Conservation (phyloP, 2,113 vertebrate genomes). For the Willisornis vidua region DNA sequence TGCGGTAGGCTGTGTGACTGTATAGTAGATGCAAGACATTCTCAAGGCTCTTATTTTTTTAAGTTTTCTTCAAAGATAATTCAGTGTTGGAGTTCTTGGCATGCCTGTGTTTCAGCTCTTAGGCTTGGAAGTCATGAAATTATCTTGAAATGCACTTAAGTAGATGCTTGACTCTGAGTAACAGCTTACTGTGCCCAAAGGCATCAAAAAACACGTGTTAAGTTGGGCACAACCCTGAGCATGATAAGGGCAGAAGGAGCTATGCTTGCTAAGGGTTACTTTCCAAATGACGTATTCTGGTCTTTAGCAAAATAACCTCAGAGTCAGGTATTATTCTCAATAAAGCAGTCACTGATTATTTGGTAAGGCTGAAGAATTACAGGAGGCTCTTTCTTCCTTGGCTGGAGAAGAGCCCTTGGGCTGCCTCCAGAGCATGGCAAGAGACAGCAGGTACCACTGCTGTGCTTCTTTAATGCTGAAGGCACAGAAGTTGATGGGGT, state of each 20-base stretch:
- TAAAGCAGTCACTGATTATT: neutral
- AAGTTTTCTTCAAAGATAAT: neutral
- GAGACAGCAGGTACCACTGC: fast-evolving
- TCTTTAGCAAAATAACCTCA: neutral
- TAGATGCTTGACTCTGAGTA: neutral
- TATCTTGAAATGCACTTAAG: neutral
- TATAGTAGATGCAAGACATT: neutral
- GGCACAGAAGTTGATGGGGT: neutral
- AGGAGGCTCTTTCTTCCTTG: neutral
- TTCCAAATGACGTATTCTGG: neutral
- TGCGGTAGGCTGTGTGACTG: neutral
- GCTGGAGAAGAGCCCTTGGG: neutral
- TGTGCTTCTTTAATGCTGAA: neutral
- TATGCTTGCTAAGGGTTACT: neutral
- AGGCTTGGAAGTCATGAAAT: neutral
- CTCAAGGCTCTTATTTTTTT: neutral
- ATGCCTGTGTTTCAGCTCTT: neutral
- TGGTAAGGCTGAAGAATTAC: neutral
- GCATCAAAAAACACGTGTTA: neutral
- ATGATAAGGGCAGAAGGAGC: neutral
- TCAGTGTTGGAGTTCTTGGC: neutral
- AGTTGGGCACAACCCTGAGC: neutral
- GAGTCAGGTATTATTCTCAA: neutral
- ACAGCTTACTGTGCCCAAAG: neutral
- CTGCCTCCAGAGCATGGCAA: neutral